These are phyloP conservation scores for Drosophila atripex DNA, from an alignment of 2,888 invertebrate genomes.

Conservation along the genomic window DNA sequence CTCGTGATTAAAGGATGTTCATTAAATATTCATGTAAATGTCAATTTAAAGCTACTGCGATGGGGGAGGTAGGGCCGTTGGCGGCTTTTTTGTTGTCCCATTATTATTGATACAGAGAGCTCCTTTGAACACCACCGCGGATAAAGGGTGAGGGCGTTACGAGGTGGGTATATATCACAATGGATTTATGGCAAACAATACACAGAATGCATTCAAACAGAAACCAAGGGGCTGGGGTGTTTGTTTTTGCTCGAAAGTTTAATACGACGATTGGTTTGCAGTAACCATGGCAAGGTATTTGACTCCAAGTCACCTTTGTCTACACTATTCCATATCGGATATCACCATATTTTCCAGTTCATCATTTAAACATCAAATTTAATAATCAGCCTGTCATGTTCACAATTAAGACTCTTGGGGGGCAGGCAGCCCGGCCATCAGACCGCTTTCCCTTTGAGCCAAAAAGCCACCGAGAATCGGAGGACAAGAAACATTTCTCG, in stretches of 20 bases:
- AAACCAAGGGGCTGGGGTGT: conserved; percentile 51
- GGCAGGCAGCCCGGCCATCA: conserved; percentile 1
- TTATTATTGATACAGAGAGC: conserved; percentile 66
- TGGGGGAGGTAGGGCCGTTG: conserved; percentile 45
- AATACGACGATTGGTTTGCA: background rate
- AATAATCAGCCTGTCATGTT: conserved; percentile 65
- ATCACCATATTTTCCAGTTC: background rate
- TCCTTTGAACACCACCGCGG: conserved; percentile 42
- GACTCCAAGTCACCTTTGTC: background rate
- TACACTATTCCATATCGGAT: conserved; percentile 6
- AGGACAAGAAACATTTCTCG: conserved; percentile 50
- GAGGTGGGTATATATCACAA: conserved; percentile 60
- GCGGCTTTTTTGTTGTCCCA: conserved; percentile 51
- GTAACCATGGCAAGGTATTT: background rate
- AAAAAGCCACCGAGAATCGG: conserved; percentile 42
- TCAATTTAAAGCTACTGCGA: conserved; percentile 73
- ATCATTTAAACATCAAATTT: conserved; percentile 40
- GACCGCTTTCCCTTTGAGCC: conserved; percentile 7
- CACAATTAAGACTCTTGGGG: conserved; percentile 46
- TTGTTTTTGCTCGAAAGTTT: conserved; percentile 3
- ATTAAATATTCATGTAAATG: conserved; percentile 80
- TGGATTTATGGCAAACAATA: conserved; percentile 78
- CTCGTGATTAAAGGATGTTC: conserved; percentile 76
- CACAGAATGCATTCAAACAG: conserved; percentile 71
- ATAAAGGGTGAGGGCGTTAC: conserved; percentile 6